Percentiles rank a stretch among this genome's conserved stretches.
These are phyloP conservation scores for Otolemur garnettii DNA, from an alignment of 2,113 vertebrate species.

Conservation along the genomic window DNA sequence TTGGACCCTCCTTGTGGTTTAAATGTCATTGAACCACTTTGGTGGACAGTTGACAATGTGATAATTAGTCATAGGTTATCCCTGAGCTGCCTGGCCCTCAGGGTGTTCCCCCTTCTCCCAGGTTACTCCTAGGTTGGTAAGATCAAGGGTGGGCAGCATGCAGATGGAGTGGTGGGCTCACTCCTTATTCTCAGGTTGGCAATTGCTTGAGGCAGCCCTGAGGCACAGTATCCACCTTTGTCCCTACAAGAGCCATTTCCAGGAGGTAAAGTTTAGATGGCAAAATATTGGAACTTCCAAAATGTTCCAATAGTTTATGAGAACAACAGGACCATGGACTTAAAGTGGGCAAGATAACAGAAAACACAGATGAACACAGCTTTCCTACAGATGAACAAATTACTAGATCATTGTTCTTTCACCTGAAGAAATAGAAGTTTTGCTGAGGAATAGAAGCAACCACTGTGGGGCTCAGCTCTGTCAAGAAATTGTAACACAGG, in stretches of 20 bases:
- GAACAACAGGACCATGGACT: neutral
- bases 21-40: no score
- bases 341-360: neutral
- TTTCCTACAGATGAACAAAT: neutral
- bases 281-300: neutral
- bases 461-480: neutral
- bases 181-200: no score
- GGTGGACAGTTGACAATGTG: no score
- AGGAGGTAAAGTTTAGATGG: neutral
- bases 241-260: neutral
- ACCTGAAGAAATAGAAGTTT: neutral
- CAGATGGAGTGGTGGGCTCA: no score
- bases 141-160: no score
- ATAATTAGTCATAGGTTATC: no score
- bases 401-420: neutral
- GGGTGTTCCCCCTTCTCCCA: no score
- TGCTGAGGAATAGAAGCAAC: neutral
- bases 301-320: neutral
- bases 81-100: no score
- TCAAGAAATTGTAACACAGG: neutral
- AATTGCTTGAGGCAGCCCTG: no score
- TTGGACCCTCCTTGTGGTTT: no score
- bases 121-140: no score
- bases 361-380: neutral
- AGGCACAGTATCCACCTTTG: no score